Evolutionary conservation across 2,888 invertebrate genomes (phyloP).

Genomic region (Entomobrya multifasciata): DNA sequence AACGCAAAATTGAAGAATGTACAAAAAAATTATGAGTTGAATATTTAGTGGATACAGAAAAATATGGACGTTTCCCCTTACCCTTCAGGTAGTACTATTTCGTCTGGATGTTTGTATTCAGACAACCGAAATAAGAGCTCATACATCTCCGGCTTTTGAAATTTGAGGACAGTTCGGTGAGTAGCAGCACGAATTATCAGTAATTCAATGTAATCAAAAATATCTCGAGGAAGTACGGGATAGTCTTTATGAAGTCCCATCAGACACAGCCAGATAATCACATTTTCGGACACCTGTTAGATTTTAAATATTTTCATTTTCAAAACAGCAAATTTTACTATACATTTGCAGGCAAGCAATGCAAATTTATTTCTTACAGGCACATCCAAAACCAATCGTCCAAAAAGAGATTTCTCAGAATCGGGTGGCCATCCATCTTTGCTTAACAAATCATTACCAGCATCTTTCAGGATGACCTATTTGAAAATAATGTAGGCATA

Average conservation of each 20-base stretch:
- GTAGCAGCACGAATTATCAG: slow-evolving; percentile 92
- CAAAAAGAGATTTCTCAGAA: slow-evolving; percentile 89
- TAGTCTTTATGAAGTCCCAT: slow-evolving; percentile 92
- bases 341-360: no score
- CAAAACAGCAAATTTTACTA: no score
- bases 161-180: slow-evolving; percentile 87
- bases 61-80: no score
- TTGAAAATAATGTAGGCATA: slow-evolving; percentile 62
- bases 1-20: no score
- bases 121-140: slow-evolving; percentile 95
- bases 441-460: slow-evolving; percentile 78
- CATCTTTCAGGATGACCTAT: slow-evolving; percentile 87
- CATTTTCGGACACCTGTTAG: slow-evolving; percentile 86
- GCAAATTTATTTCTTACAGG: slow-evolving; percentile 23
- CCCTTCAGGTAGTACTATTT: slow-evolving; percentile 92
- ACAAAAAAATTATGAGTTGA: no score
- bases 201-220: slow-evolving; percentile 92
- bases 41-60: no score
- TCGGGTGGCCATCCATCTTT: slow-evolving; percentile 94
- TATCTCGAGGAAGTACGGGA: slow-evolving; percentile 90
- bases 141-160: slow-evolving; percentile 91
- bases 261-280: slow-evolving; percentile 89
- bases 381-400: slow-evolving; percentile 90
- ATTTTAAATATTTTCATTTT: neutral
- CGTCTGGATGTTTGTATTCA: slow-evolving; percentile 95